These are phyloP conservation scores for Chondrilla cf. caribensis DNA, from an alignment of 37 sponge, comb jelly and placozoan genomes.

Conservation along the genomic window DNA sequence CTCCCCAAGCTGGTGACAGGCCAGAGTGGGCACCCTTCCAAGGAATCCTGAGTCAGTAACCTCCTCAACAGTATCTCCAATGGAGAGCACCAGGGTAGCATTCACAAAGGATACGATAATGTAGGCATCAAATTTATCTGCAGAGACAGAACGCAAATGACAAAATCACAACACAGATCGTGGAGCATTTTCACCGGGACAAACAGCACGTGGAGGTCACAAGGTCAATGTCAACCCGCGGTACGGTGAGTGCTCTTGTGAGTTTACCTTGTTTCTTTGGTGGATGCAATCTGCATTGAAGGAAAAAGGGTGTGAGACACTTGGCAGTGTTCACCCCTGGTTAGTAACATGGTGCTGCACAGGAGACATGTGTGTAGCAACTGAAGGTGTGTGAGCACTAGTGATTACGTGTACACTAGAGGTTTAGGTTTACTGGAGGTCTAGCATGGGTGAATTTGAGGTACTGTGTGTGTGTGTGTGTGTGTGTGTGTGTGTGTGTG, in stretches of 20 bases:
- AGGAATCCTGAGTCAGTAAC: constrained; percentile 98
- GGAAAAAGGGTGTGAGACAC: constrained; percentile 22
- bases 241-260: too few relatives aligned
- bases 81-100: constrained; percentile 96
- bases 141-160: not conserved
- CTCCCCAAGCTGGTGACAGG: constrained; percentile 90
- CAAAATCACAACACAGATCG: too few relatives aligned
- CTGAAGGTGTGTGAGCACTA: not conserved
- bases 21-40: constrained; percentile 94
- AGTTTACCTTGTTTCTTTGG: not conserved
- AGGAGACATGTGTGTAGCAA: not conserved
- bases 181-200: not conserved
- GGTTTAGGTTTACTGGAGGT: too few relatives aligned
- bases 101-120: constrained; percentile 98
- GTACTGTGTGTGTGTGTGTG: not conserved
- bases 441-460: not conserved
- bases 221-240: too few relatives aligned
- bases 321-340: constrained; percentile 22
- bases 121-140: constrained; percentile 94
- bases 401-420: too few relatives aligned
- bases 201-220: too few relatives aligned
- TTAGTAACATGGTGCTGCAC: not conserved
- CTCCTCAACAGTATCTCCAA: constrained; percentile 99
- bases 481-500: not conserved
- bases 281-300: not conserved